phyloP scores from a whole-genome alignment of 2,797 vertebrate species.

The Graptemys geographica region DNA sequence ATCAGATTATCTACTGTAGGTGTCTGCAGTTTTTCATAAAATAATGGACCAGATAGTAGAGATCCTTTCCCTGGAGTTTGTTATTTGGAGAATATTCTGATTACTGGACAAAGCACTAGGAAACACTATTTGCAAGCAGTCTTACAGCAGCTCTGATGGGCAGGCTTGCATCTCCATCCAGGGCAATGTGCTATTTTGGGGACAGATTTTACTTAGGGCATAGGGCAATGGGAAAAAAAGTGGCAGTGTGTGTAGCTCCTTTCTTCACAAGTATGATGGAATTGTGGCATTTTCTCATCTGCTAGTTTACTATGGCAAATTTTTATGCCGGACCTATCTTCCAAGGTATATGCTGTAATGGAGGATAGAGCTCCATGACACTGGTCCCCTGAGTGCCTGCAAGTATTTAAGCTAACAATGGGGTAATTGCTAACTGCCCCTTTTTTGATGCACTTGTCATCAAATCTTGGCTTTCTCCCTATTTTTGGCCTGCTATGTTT shows the following conservation, averaged over 20 bases:
- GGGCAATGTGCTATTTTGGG: neutral
- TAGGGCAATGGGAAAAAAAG: neutral
- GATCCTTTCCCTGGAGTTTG: neutral
- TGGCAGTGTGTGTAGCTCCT: neutral
- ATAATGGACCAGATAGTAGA: neutral
- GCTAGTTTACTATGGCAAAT: neutral
- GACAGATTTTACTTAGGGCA: neutral
- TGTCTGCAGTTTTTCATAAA: neutral
- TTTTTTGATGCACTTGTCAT: neutral
- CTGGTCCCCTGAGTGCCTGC: neutral
- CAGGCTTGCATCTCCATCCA: fast-evolving
- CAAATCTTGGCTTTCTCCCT: neutral
- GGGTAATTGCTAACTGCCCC: fast-evolving
- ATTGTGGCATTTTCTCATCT: neutral
- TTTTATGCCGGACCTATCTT: no score
- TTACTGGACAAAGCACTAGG: neutral
- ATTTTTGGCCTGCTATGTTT: no score
- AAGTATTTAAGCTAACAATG: neutral
- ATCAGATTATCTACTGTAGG: neutral
- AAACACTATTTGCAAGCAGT: neutral
- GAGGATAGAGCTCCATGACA: neutral
- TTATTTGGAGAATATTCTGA: neutral
- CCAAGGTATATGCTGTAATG: no score
- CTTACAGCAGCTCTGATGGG: no score
- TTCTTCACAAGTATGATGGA: neutral